phyloP scores from a whole-genome alignment of 2,888 invertebrate genomes.

The Phaedon cochleariae region DNA sequence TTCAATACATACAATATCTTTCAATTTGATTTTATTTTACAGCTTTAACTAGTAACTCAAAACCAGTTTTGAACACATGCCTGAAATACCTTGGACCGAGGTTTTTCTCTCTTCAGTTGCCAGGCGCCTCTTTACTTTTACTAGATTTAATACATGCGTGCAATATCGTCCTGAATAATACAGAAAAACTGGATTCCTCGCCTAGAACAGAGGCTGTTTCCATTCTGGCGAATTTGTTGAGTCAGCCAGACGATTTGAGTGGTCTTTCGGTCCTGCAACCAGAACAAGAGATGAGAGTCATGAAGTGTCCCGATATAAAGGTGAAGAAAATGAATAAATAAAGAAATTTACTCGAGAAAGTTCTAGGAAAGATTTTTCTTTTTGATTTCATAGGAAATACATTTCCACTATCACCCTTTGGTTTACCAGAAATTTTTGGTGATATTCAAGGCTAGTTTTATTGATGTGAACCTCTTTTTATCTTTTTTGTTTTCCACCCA shows the following conservation, averaged over 20 bases:
- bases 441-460: too few relatives aligned
- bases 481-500: too few relatives aligned
- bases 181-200: conserved; percentile 72
- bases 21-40: conserved; percentile 22
- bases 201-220: conserved; percentile 92
- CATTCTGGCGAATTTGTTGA: conserved; percentile 85
- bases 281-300: conserved; percentile 66
- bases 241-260: conserved; percentile 76
- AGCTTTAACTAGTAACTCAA: conserved; percentile 73
- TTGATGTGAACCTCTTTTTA: too few relatives aligned
- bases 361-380: too few relatives aligned
- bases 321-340: conserved; percentile 57
- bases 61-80: conserved; percentile 80
- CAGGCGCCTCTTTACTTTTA: conserved; percentile 86
- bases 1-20: too few relatives aligned
- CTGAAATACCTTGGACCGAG: conserved; percentile 83
- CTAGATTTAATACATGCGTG: conserved; percentile 92
- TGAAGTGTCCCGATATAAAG: conserved; percentile 79
- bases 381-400: neutral
- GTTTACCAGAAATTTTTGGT: too few relatives aligned
- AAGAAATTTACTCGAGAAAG: neutral
- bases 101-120: conserved; percentile 85
- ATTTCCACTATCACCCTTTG: too few relatives aligned
- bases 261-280: conserved; percentile 67
- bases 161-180: conserved; percentile 83